These are phyloP conservation scores for Lycodopsis pacificus DNA, from an alignment of 2,797 vertebrate species.

Conservation along the genomic window DNA sequence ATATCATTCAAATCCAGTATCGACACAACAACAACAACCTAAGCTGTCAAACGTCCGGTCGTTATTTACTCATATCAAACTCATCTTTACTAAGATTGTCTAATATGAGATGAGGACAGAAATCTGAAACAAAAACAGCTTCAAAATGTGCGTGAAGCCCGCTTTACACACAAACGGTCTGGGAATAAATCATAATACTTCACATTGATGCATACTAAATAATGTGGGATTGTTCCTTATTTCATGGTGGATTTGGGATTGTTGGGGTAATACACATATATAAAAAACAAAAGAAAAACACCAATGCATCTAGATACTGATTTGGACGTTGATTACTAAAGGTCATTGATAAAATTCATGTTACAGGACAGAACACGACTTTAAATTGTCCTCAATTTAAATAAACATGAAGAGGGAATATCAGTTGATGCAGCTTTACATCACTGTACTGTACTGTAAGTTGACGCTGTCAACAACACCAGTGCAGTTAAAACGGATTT, in stretches of 20 bases:
- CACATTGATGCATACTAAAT: neutral
- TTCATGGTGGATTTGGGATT: neutral
- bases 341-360: neutral
- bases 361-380: neutral
- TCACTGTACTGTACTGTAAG: neutral
- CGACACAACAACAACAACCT: too few species aligned
- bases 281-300: too few species aligned
- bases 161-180: too few species aligned
- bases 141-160: neutral
- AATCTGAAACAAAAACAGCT: neutral
- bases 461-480: neutral
- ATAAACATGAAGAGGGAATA: neutral
- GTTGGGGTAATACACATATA: neutral
- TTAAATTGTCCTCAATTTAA: neutral
- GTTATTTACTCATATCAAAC: neutral
- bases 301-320: neutral
- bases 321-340: neutral
- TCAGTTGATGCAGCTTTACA: neutral
- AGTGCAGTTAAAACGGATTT: neutral
- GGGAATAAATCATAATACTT: neutral
- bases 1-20: neutral
- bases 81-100: neutral
- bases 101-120: neutral
- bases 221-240: neutral
- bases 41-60: neutral